phyloP scores from a whole-genome alignment of 2,888 invertebrate species.

The Chymomyza fuscimana region DNA sequence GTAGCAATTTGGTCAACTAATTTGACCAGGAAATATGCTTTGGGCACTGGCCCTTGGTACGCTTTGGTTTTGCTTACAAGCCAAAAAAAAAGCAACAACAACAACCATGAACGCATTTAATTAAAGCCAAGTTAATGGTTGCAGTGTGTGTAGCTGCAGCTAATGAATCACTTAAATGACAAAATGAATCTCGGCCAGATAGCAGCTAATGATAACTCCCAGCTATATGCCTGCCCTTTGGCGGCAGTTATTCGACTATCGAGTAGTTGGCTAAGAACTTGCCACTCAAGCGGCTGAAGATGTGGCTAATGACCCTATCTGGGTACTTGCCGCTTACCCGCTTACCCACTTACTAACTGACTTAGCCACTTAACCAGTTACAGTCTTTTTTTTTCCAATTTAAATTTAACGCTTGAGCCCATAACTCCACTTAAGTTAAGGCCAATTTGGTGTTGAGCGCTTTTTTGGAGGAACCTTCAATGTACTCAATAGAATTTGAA shows the following conservation, averaged over 20 bases:
- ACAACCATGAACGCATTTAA: neutral
- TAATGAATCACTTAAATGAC: constrained; percentile 54
- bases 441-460: neutral
- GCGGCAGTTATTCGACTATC: neutral
- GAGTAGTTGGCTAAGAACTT: neutral
- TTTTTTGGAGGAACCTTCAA: neutral
- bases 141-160: constrained; percentile 35
- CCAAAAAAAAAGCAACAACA: neutral
- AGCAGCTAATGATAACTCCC: constrained; percentile 45
- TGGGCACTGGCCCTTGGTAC: neutral
- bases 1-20: neutral
- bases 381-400: neutral
- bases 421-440: neutral
- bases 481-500: neutral
- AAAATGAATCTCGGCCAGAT: constrained; percentile 31
- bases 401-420: neutral
- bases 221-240: neutral
- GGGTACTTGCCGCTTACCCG: neutral
- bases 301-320: neutral
- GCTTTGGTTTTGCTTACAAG: neutral
- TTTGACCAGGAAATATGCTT: constrained; percentile 10
- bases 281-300: neutral
- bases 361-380: too few relatives aligned
- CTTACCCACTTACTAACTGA: neutral
- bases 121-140: constrained; percentile 2